These are phyloP conservation scores for Omphaloscelis lunosa DNA, from an alignment of 2,888 invertebrate species.

Conservation along the genomic window DNA sequence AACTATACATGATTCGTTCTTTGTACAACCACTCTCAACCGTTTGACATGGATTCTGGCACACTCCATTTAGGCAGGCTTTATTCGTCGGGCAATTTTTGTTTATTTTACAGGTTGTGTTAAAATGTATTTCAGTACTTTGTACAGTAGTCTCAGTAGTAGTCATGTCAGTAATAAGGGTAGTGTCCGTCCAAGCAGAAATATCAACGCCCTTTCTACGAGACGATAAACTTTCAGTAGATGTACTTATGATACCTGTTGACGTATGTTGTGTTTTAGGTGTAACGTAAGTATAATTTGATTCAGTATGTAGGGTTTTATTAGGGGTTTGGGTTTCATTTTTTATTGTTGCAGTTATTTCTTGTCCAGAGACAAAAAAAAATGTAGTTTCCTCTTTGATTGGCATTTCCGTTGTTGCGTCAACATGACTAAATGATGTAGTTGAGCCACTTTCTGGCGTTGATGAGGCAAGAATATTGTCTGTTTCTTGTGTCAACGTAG, in stretches of 20 bases:
- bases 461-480: constrained; percentile 20
- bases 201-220: constrained; percentile 85
- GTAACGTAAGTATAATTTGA: constrained; percentile 21
- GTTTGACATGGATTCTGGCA: constrained; percentile 92
- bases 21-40: constrained; percentile 89
- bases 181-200: constrained; percentile 86
- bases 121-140: constrained; percentile 73
- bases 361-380: constrained; percentile 9
- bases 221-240: constrained; percentile 85
- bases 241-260: constrained; percentile 76
- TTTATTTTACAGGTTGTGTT: constrained; percentile 91
- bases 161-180: constrained; percentile 81
- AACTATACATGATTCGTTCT: constrained; percentile 91
- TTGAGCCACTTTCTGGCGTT: constrained; percentile 7
- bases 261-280: constrained; percentile 63
- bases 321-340: constrained; percentile 18
- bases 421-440: constrained; percentile 4
- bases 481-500: not conserved
- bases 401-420: constrained; percentile 23
- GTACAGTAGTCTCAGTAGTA: constrained; percentile 78
- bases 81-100: constrained; percentile 91
- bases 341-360: constrained; percentile 11
- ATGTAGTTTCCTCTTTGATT: constrained; percentile 26
- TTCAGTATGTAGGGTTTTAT: constrained; percentile 24
- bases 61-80: constrained; percentile 92